Conservation (phyloP, 2,113 vertebrate genomes). For the Tringa solitaria region DNA sequence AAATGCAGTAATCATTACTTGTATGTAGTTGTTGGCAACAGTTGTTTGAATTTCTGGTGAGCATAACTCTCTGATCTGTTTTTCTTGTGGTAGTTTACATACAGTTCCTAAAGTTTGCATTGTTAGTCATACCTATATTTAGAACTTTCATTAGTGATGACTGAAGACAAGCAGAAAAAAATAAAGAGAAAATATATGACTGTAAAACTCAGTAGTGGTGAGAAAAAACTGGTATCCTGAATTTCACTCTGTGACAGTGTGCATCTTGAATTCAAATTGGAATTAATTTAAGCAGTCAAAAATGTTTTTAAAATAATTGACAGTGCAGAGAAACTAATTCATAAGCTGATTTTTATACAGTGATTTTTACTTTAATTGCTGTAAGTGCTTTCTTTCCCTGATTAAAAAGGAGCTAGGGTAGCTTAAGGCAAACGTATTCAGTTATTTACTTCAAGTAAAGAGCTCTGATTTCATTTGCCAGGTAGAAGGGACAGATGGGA, state of each 20-base stretch:
- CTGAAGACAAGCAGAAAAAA: constrained; percentile 47
- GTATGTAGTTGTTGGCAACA: constrained; percentile 32
- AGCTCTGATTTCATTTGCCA: neutral
- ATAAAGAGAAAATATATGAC: constrained; percentile 13
- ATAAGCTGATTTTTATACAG: constrained; percentile 24
- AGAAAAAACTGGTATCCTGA: constrained; percentile 18
- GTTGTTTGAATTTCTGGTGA: constrained; percentile 45
- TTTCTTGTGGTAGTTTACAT: constrained; percentile 65
- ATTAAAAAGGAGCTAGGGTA: constrained; percentile 48
- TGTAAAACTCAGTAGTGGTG: neutral
- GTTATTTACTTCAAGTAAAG: neutral
- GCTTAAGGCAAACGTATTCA: constrained; percentile 31
- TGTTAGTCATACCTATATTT: constrained; percentile 78
- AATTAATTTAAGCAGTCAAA: constrained; percentile 63
- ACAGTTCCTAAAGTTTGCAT: constrained; percentile 67
- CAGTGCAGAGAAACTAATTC: neutral
- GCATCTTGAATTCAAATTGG: constrained; percentile 25
- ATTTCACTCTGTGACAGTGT: constrained; percentile 15
- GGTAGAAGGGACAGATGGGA: neutral
- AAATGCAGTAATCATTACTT: constrained; percentile 50
- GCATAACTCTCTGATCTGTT: constrained; percentile 66
- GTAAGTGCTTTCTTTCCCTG: constrained; percentile 52
- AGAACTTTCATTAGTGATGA: constrained; percentile 65
- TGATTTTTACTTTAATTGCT: constrained; percentile 61
- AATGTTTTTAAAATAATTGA: constrained; percentile 67